Evolutionary conservation across 2,888 invertebrate species (phyloP), one percentile per base, ranked within the genome.

Genomic region (Pinctada fucata): DNA sequence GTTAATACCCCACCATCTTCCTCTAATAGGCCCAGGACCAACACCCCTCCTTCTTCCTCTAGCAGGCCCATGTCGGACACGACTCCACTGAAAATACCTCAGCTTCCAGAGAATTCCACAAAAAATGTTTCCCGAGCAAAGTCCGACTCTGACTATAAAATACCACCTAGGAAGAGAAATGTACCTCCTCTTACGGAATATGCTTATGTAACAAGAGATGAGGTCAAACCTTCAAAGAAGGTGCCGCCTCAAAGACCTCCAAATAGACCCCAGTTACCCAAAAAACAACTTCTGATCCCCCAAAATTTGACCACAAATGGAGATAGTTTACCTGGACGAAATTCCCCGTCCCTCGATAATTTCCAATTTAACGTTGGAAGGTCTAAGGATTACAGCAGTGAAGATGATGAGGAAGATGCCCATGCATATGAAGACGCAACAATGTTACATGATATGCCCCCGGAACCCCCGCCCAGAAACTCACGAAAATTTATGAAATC

Each of bases 341-440:
- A 58, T 10, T 79, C 79, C 13, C 79, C 79, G n/a, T 66, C 75
- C 10, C 67, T 70, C 63, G 75, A 79, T 67, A 67, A 66, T 31
- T 78, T 78, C 52, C 69, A 78, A 45, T 79, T 79, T 64, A 75
- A 75, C 51, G 67, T 75, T 68, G 65, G 66, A 8, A 58, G 50
- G 31, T n/a, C n/a, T 4, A 45, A 10, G 16, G n/a, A 51, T 31
- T n/a, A 45, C 3, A 10, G 13, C 3, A 58, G 13, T n/a, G 45
- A 58, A 8, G 58, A 66, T 63, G 75, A 69, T 6, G 69, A 69
- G 3, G 45, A 68, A n/a, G 78, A 63, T 2, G 31, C 52, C 13
- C 72, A 72, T 67, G 75, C 71, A 5, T 79, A 79, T 75, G 79
- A 79, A 50, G 79, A 79, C 75, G 79, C 79, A 8, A 79, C 75